These are phyloP conservation scores for Diadema setosum DNA, from an alignment of 35 echinoderm and acorn worm genomes.

Conservation along the genomic window DNA sequence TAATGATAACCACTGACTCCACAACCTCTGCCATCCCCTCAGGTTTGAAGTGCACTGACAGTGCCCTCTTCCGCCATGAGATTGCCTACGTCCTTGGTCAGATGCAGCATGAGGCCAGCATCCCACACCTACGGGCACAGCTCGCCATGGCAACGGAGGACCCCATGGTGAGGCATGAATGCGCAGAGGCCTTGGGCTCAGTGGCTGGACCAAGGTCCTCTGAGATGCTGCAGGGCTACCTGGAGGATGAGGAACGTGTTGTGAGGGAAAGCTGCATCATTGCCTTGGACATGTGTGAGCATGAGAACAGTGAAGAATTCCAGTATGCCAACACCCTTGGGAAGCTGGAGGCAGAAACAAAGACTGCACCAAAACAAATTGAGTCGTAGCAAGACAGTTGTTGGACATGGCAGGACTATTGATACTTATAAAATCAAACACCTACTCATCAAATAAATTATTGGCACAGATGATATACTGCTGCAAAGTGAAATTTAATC, in stretches of 20 bases:
- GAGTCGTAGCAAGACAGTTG: too few species aligned
- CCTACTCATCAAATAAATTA: too few species aligned
- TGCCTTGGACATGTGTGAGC: conserved; percentile 87
- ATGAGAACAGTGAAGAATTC: conserved; percentile 84
- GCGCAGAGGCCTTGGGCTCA: conserved; percentile 94
- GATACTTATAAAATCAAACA: too few species aligned
- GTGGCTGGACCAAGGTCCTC: conserved; percentile 74
- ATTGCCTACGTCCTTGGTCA: conserved; percentile 95
- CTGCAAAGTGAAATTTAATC: too few species aligned
- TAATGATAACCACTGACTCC: too few species aligned
- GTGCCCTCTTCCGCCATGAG: conserved; percentile 94
- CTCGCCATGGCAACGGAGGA: conserved; percentile 55
- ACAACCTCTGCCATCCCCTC: too few species aligned
- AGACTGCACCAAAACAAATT: too few species aligned
- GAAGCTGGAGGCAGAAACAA: conserved; percentile 25
- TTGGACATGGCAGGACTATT: too few species aligned
- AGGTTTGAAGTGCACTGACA: conserved; percentile 75
- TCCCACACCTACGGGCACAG: conserved; percentile 52
- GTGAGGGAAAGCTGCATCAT: conserved; percentile 93
- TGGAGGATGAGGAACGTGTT: conserved; percentile 67
- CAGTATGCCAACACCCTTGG: conserved; percentile 87
- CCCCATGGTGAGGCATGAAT: conserved; percentile 95
- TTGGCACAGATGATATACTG: too few species aligned
- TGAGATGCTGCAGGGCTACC: conserved; percentile 60
- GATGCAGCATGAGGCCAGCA: conserved; percentile 89